These are phyloP conservation scores for Turnix velox DNA, from an alignment of 2,113 vertebrate genomes.

Conservation along the genomic window DNA sequence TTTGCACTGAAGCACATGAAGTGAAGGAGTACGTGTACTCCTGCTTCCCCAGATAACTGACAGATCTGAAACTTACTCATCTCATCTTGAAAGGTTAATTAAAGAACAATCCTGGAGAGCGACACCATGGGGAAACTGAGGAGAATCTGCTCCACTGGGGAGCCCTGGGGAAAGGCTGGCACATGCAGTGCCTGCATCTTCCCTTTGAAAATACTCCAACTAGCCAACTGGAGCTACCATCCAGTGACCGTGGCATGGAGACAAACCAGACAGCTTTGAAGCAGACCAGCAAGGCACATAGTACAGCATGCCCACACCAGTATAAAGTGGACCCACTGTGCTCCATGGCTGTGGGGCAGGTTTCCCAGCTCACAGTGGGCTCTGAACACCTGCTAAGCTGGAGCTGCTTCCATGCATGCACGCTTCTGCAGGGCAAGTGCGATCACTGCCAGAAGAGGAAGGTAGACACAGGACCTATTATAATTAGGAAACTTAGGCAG, in stretches of 20 bases:
- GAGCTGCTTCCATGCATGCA: background rate
- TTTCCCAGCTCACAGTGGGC: background rate
- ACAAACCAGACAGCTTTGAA: background rate
- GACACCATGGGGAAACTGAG: background rate
- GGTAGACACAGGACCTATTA: background rate
- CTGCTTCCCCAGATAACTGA: constrained; percentile 37
- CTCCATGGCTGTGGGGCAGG: background rate
- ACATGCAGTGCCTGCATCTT: background rate
- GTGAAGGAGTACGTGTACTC: constrained; percentile 11
- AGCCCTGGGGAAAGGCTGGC: background rate
- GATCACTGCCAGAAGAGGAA: background rate
- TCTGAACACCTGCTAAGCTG: background rate
- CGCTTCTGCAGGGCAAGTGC: background rate
- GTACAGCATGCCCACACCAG: background rate
- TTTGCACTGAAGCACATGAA: constrained; percentile 18
- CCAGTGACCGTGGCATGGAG: rapidly evolving
- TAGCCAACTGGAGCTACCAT: background rate
- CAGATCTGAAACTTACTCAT: constrained; percentile 47
- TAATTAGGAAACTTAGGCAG: background rate
- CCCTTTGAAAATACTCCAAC: too few species aligned
- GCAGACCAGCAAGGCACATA: rapidly evolving
- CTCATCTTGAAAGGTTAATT: constrained; percentile 49
- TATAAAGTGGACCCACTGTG: rapidly evolving
- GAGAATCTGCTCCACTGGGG: background rate
- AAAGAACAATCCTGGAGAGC: constrained; percentile 24